These are phyloP conservation scores for Nannobrachium achirus DNA, from an alignment of 2,113 vertebrate species.

Conservation along the genomic window DNA sequence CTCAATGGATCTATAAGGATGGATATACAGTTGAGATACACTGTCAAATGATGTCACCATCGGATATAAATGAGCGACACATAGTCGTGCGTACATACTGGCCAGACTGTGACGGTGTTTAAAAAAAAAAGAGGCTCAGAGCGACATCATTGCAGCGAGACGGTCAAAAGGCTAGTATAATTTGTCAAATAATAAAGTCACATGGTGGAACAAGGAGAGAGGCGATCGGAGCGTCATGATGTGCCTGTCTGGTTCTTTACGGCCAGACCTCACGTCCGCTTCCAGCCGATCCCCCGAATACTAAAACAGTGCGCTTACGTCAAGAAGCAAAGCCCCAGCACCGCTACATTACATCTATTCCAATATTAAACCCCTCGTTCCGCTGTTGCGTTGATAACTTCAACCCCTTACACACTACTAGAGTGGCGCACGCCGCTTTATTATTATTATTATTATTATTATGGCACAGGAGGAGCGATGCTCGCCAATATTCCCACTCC, in stretches of 20 bases:
- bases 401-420: slow-evolving; percentile 48
- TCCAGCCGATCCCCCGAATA: slow-evolving; percentile 73
- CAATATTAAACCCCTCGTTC: too few relatives aligned
- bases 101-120: slow-evolving; percentile 27
- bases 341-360: slow-evolving; percentile 45
- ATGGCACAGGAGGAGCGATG: too few relatives aligned
- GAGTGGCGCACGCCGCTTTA: slow-evolving; percentile 32
- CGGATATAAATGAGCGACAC: slow-evolving; percentile 59
- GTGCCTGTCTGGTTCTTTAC: slow-evolving; percentile 66
- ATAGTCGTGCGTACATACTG: slow-evolving; percentile 31
- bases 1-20: slow-evolving; percentile 9
- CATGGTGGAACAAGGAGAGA: slow-evolving; percentile 40
- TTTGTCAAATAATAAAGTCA: slow-evolving; percentile 50
- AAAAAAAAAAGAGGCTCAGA: slow-evolving; percentile 12
- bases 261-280: slow-evolving; percentile 76
- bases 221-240: slow-evolving; percentile 53
- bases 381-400: slow-evolving; percentile 69
- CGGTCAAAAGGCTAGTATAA: slow-evolving; percentile 21
- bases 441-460: too few relatives aligned
- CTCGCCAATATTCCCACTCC: slow-evolving; percentile 31
- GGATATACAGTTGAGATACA: slow-evolving; percentile 42
- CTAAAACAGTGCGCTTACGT: slow-evolving; percentile 76
- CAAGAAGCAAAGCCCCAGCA: slow-evolving; percentile 69
- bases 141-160: slow-evolving; percentile 28
- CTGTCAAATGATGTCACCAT: slow-evolving; percentile 69